Evolutionary conservation across 1,140 invertebrate species (phyloP).

Genomic region (Macrotrachela quadricornifera): DNA sequence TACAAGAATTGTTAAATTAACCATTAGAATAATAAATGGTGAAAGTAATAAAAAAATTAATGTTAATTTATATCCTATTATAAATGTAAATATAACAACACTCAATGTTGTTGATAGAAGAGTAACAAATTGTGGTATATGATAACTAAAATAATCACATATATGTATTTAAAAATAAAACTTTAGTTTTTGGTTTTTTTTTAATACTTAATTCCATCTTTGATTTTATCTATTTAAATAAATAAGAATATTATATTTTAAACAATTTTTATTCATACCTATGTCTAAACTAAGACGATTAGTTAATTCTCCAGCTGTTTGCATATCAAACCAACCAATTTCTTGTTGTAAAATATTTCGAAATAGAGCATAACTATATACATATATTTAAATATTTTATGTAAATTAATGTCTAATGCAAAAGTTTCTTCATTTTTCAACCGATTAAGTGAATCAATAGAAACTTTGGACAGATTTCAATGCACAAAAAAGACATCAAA

Average conservation of each 20-base stretch:
- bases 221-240: too few species aligned
- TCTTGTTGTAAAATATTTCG: conserved; percentile 1
- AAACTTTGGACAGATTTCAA: too few species aligned
- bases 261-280: background rate
- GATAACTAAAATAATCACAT: background rate
- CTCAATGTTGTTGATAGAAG: background rate
- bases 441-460: too few species aligned
- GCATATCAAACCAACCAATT: background rate
- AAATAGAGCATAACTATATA: background rate
- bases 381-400: too few species aligned
- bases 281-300: background rate
- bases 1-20: background rate
- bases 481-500: too few species aligned
- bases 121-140: background rate
- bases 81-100: conserved; percentile 14
- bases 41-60: conserved; percentile 22
- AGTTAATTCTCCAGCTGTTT: background rate
- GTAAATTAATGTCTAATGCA: too few species aligned
- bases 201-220: too few species aligned
- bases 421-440: too few species aligned
- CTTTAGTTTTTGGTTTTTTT: too few species aligned
- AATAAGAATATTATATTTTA: too few species aligned
- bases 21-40: conserved; percentile 14
- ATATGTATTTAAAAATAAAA: too few species aligned
- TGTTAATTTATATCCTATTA: conserved; percentile 25